A percentile compares a stretch with the other conserved stretches of the same genome.
These are phyloP conservation scores for Xenotilapia flavipinnis DNA, from an alignment of 2,113 vertebrate species.

Conservation along the genomic window DNA sequence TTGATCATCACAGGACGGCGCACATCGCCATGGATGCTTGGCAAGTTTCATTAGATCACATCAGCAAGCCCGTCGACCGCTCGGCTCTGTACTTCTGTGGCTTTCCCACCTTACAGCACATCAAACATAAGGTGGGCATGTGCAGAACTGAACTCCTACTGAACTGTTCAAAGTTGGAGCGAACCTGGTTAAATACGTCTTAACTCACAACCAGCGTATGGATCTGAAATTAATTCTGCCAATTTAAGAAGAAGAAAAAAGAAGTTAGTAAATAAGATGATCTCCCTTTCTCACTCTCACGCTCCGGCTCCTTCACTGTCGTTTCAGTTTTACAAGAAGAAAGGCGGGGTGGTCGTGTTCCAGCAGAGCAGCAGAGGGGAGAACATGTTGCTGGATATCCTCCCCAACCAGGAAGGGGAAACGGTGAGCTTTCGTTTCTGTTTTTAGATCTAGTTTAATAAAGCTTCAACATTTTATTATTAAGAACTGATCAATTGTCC, in stretches of 20 bases:
- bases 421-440: slow-evolving; percentile 63
- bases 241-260: not conserved
- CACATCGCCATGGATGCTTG: slow-evolving; percentile 88
- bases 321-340: slow-evolving; percentile 86
- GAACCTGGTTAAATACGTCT: not conserved
- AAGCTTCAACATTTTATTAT: not conserved
- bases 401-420: slow-evolving; percentile 62
- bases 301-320: not conserved
- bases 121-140: slow-evolving; percentile 81
- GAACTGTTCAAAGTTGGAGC: not conserved
- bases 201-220: not conserved
- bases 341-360: slow-evolving; percentile 89
- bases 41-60: slow-evolving; percentile 77
- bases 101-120: slow-evolving; percentile 94
- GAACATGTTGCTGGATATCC: slow-evolving; percentile 92
- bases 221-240: not conserved
- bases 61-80: slow-evolving; percentile 76
- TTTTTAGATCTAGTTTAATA: not conserved
- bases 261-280: not conserved
- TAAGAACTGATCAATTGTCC: not conserved
- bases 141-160: not conserved
- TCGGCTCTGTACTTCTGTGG: slow-evolving; percentile 90
- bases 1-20: slow-evolving; percentile 67
- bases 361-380: slow-evolving; percentile 97
- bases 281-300: not conserved